phyloP scores from a whole-genome alignment of 2,888 invertebrate species.

The Amphipoea oculea region DNA sequence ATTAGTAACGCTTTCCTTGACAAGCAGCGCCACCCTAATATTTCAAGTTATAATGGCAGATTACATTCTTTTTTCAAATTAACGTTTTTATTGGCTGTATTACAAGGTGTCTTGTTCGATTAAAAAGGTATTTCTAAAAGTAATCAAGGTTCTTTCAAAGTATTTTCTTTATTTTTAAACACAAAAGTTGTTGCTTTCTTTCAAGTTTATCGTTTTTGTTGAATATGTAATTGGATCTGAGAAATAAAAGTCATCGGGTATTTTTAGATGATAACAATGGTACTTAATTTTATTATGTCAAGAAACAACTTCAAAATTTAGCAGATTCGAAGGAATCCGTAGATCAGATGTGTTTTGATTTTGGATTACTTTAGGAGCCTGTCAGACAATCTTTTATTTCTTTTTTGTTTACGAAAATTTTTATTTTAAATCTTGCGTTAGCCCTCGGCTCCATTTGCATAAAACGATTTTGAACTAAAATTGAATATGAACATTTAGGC shows the following conservation, averaged over 20 bases:
- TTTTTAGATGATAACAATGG: background rate
- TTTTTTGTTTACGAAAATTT: no score
- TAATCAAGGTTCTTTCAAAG: slow-evolving; percentile 7
- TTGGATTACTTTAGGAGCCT: background rate
- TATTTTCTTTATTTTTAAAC: slow-evolving; percentile 22
- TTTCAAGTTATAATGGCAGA: slow-evolving; percentile 1
- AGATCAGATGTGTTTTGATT: background rate
- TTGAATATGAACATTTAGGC: background rate
- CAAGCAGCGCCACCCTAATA: slow-evolving; percentile 29
- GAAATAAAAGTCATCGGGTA: background rate
- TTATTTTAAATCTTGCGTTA: background rate
- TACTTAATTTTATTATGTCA: background rate
- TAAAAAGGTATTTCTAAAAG: slow-evolving; percentile 29
- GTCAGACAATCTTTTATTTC: background rate
- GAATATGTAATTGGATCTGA: background rate
- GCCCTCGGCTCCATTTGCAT: background rate
- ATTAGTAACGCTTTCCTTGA: background rate
- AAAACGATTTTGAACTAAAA: background rate
- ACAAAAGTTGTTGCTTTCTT: slow-evolving; percentile 35
- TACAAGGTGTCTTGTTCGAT: slow-evolving; percentile 22
- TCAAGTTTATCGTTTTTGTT: slow-evolving; percentile 11
- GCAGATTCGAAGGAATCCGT: background rate
- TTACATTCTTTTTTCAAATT: slow-evolving; percentile 10
- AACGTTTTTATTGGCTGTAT: slow-evolving; percentile 32
- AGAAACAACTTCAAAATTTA: background rate